Evolutionary conservation across 2,113 vertebrate species (phyloP).

Genomic region (Orientallactaga bullata): DNA sequence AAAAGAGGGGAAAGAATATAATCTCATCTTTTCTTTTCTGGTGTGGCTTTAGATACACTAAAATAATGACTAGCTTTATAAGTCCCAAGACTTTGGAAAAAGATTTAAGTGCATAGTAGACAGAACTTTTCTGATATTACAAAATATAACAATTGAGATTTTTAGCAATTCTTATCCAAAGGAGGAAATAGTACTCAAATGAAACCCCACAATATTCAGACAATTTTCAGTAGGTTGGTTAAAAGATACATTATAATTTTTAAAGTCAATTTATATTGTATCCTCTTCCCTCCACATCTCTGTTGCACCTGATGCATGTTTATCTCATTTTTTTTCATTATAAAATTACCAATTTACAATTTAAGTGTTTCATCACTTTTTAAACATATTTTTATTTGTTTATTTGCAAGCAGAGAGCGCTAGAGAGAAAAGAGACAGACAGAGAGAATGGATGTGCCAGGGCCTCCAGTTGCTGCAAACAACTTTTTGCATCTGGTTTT

Average conservation of each 20-base stretch:
- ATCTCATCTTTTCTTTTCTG: not conserved
- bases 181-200: not conserved
- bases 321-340: not conserved
- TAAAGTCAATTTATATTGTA: not conserved
- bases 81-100: not conserved
- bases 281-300: not conserved
- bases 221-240: constrained; percentile 26
- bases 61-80: not conserved
- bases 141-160: constrained; percentile 16
- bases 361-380: not conserved
- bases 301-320: not conserved
- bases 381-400: not conserved
- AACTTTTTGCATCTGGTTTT: too few relatives aligned
- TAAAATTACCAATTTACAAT: constrained; percentile 21
- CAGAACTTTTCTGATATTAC: not conserved
- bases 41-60: not conserved
- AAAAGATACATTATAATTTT: not conserved
- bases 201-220: not conserved
- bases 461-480: too few relatives aligned
- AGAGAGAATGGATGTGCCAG: too few relatives aligned
- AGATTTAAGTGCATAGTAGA: not conserved
- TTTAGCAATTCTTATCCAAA: constrained; percentile 26
- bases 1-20: not conserved
- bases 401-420: too few relatives aligned
- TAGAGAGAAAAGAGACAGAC: too few relatives aligned